Percentiles rank a stretch among this genome's conserved stretches.
Evolutionary conservation across 2,113 vertebrate species (phyloP).

Genomic region (Cervus canadensis): DNA sequence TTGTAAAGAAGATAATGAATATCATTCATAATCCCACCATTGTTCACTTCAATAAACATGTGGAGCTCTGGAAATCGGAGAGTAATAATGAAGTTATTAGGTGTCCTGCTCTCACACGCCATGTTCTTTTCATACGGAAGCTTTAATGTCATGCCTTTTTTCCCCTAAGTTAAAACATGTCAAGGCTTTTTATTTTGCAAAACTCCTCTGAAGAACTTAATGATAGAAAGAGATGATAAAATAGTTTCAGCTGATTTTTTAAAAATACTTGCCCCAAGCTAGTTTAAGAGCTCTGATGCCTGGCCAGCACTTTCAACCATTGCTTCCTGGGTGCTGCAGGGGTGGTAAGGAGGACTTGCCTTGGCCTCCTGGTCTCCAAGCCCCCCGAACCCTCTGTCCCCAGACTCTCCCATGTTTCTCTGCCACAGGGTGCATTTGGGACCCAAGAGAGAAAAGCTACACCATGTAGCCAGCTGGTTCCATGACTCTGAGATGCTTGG

Average conservation of each 20-base stretch:
- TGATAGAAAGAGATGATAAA: not conserved
- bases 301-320: not conserved
- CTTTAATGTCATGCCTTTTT: not conserved
- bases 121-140: not conserved
- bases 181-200: constrained; percentile 7
- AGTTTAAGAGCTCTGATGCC: not conserved
- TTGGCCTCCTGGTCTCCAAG: not conserved
- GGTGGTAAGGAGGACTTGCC: not conserved
- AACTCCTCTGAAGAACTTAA: constrained; percentile 16
- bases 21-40: not conserved
- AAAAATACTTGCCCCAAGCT: not conserved
- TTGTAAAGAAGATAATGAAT: not conserved
- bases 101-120: not conserved
- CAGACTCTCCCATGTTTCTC: not conserved
- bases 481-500: not conserved
- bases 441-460: not conserved
- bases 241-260: not conserved
- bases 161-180: not conserved
- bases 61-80: not conserved
- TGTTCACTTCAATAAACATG: not conserved
- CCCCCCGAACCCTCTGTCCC: not conserved
- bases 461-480: not conserved
- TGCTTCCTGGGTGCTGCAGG: not conserved
- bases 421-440: too few species aligned
- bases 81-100: not conserved